A percentile compares a stretch with the other conserved stretches of the same genome.
phyloP scores from a whole-genome alignment of 2,797 vertebrate species.

The Xiphophorus birchmanni region DNA sequence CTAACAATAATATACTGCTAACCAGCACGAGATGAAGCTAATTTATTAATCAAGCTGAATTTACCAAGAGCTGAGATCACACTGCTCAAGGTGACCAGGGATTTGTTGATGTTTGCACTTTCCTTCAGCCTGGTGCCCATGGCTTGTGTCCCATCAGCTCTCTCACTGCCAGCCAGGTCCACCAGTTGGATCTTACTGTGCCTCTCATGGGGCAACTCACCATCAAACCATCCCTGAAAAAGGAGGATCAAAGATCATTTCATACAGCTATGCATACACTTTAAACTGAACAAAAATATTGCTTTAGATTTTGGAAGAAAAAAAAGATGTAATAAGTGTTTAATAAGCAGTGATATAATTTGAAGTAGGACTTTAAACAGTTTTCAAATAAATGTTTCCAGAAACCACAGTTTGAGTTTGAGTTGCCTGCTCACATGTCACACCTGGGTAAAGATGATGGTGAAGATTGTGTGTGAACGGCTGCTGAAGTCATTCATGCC shows the following conservation, averaged over 20 bases:
- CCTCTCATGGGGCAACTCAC: slow-evolving; percentile 89
- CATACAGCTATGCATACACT: neutral
- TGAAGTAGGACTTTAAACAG: neutral
- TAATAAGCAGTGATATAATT: neutral
- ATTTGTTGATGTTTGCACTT: slow-evolving; percentile 96
- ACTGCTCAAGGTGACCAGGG: slow-evolving; percentile 92
- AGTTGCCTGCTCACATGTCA: neutral
- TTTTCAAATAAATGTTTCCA: neutral
- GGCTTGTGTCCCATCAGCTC: slow-evolving; percentile 85
- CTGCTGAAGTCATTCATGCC: slow-evolving; percentile 94
- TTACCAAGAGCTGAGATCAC: slow-evolving; percentile 96
- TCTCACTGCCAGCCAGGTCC: slow-evolving; percentile 93
- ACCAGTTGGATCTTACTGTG: slow-evolving; percentile 97
- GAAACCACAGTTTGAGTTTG: neutral
- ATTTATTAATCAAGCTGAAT: slow-evolving; percentile 7
- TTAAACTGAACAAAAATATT: neutral
- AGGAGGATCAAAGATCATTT: slow-evolving; percentile 3
- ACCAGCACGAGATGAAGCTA: slow-evolving; percentile 5
- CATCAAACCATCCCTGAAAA: slow-evolving; percentile 89
- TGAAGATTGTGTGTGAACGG: slow-evolving; percentile 93
- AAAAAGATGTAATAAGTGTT: neutral
- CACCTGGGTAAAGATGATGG: slow-evolving; percentile 94
- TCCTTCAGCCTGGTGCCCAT: slow-evolving; percentile 90
- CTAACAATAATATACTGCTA: neutral
- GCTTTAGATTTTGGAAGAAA: neutral